phyloP scores from a whole-genome alignment of 2,888 invertebrate species.

The Temnothorax rugatulus region DNA sequence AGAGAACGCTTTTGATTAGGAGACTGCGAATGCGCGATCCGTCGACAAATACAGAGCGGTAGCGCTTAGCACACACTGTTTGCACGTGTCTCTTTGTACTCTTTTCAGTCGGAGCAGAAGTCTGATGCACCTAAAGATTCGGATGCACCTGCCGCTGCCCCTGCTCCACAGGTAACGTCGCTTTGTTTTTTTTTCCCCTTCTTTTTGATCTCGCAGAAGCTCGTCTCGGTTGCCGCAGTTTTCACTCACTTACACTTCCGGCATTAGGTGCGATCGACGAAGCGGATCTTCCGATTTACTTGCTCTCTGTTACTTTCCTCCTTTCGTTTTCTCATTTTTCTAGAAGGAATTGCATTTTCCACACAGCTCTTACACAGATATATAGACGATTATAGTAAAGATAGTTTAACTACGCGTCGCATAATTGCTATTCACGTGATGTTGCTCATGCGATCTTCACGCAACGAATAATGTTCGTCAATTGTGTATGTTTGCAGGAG shows the following conservation, averaged over 20 bases:
- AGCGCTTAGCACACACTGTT: constrained; percentile 82
- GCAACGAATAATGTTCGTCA: constrained; percentile 1
- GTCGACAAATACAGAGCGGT: constrained; percentile 69
- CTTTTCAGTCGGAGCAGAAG: constrained; percentile 86
- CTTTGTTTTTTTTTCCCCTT: constrained; percentile 76
- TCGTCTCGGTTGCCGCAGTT: constrained; percentile 36
- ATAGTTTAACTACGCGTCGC: constrained; percentile 29
- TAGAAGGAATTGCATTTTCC: constrained; percentile 31
- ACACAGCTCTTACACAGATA: not conserved
- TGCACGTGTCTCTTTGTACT: constrained; percentile 84
- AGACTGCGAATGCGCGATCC: constrained; percentile 51
- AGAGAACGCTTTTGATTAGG: constrained; percentile 22
- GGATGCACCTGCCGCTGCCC: constrained; percentile 82
- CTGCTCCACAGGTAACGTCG: constrained; percentile 84
- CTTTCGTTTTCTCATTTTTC: constrained; percentile 34
- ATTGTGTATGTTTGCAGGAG: constrained; percentile 84
- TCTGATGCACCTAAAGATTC: constrained; percentile 83
- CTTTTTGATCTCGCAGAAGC: constrained; percentile 47
- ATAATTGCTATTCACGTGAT: constrained; percentile 5
- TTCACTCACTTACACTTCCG: constrained; percentile 37
- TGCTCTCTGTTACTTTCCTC: constrained; percentile 17
- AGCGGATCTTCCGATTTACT: constrained; percentile 23
- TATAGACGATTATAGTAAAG: constrained; percentile 17
- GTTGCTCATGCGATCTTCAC: not conserved
- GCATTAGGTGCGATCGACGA: constrained; percentile 26